Evolutionary conservation across 2,888 invertebrate species (phyloP), one percentile per base, ranked within the genome.

Genomic region (Aspidapion aeneum): DNA sequence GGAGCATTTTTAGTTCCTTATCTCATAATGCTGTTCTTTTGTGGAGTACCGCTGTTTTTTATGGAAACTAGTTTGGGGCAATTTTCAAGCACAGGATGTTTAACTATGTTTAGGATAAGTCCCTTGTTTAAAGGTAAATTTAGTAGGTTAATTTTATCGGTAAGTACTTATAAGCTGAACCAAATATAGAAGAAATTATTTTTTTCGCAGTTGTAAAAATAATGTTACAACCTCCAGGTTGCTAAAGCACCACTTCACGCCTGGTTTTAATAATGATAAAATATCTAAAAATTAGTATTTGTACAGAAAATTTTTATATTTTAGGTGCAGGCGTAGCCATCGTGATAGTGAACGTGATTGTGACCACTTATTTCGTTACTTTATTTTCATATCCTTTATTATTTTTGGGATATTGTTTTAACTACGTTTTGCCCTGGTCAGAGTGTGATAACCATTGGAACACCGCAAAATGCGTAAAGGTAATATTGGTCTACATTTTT

Each of bases 1-100:
- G 91, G 93, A 64, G 95, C 94, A 2, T 96, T 96, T 77, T 82
- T 96, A 54, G 86, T 96, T 22, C 94, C 95, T 1, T 96, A 95
- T 78, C 81, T 93, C 55, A 76, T 94, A 65, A 93, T 94, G 79
- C 81, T 94, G 57, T 78, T 92, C 51, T 79, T 92, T 60, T 94
- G 93, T 72, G 95, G 94, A 1, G 89, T 94, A 63, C 95, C 95
- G 0, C 82, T 95, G 66, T 94, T 94, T 75, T 93, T 94, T 75
- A 83, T 96, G 85, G 95, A 96, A 80, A 88, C 93, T 0, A 86
- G 90, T 1, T 83, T 95, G 72, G 95, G 95, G 18, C 95, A 96
- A 76, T 93, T 93, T 79, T 85, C 91, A 21, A 89, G 90, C 72
- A 87, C 90, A 49, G 93, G 94, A 69, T 92, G 92, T 70, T 87